phyloP scores from a whole-genome alignment of 2,888 invertebrate genomes.

The Trypoxylon attenuatum region DNA sequence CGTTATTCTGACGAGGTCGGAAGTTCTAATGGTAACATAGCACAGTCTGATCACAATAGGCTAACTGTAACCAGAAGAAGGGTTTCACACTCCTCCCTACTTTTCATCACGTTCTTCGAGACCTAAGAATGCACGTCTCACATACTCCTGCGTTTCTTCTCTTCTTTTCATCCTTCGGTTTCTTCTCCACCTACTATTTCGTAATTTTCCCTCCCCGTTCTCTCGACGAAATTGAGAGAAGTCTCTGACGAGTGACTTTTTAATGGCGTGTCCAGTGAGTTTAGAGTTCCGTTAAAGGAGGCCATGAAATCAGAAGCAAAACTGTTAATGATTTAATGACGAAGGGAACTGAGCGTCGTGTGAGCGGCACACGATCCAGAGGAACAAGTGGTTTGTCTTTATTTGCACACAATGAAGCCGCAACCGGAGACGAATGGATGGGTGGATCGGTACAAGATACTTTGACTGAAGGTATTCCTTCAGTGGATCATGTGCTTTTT shows the following conservation, averaged over 20 bases:
- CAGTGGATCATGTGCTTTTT: no score
- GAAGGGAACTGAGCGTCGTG: background rate
- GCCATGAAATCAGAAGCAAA: constrained; percentile 33
- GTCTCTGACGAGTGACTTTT: background rate
- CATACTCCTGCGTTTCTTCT: background rate
- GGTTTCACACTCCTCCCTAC: constrained; percentile 52
- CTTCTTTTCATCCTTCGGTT: no score
- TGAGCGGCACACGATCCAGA: constrained; percentile 28
- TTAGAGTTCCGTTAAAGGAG: constrained; percentile 9
- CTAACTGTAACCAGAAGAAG: constrained; percentile 51
- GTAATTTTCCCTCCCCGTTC: background rate
- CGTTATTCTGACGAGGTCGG: no score
- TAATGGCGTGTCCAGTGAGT: background rate
- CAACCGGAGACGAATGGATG: constrained; percentile 38
- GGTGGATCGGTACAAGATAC: constrained; percentile 6
- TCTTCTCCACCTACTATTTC: background rate
- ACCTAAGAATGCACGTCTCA: constrained; percentile 17
- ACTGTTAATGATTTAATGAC: constrained; percentile 39
- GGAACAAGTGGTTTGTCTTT: constrained; percentile 47
- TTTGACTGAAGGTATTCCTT: no score
- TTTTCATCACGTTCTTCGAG: constrained; percentile 27
- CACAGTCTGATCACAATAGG: constrained; percentile 41
- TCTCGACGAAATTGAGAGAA: background rate
- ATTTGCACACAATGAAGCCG: constrained; percentile 45
- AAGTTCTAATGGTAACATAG: no score